These are phyloP conservation scores for Drosophila varians DNA, from an alignment of 1,140 invertebrate species.

Conservation along the genomic window DNA sequence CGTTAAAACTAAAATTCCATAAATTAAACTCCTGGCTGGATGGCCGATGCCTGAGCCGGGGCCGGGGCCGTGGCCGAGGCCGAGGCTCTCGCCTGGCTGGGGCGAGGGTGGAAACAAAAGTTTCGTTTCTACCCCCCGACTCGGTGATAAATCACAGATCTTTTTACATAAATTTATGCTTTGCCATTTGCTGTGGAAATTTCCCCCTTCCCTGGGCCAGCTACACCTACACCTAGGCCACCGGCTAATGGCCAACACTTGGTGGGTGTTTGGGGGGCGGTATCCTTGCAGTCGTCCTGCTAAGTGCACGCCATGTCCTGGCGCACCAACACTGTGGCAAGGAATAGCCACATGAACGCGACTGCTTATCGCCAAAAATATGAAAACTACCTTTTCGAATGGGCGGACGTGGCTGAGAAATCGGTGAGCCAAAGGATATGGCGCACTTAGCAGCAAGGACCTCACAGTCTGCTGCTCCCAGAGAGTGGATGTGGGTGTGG, in stretches of 20 bases:
- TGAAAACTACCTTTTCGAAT: constrained; percentile 72
- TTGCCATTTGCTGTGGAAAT: constrained; percentile 71
- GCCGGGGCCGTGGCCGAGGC: too few species aligned
- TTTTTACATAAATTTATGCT: constrained; percentile 82
- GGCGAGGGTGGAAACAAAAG: constrained; percentile 65
- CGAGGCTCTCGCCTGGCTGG: constrained; percentile 2
- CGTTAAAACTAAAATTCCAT: constrained; percentile 78
- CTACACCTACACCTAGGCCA: constrained; percentile 28
- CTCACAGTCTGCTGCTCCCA: constrained; percentile 20
- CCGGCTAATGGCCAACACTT: constrained; percentile 31
- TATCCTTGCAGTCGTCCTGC: constrained; percentile 22
- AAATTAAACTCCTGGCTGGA: constrained; percentile 66
- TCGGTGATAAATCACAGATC: constrained; percentile 76
- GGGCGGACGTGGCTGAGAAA: constrained; percentile 39
- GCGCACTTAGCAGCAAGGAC: constrained; percentile 58
- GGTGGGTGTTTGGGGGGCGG: constrained; percentile 20
- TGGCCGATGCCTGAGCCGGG: too few species aligned
- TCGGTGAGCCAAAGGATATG: constrained; percentile 42
- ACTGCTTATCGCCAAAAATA: constrained; percentile 77
- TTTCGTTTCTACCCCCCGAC: constrained; percentile 51
- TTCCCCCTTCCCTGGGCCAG: constrained; percentile 18
- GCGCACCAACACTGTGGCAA: background rate
- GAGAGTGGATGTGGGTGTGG: constrained; percentile 15
- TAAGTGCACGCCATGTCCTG: constrained; percentile 59
- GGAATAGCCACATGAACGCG: constrained; percentile 1